phyloP scores from a whole-genome alignment of 2,888 invertebrate genomes.

The Sepioteuthis lessoniana region DNA sequence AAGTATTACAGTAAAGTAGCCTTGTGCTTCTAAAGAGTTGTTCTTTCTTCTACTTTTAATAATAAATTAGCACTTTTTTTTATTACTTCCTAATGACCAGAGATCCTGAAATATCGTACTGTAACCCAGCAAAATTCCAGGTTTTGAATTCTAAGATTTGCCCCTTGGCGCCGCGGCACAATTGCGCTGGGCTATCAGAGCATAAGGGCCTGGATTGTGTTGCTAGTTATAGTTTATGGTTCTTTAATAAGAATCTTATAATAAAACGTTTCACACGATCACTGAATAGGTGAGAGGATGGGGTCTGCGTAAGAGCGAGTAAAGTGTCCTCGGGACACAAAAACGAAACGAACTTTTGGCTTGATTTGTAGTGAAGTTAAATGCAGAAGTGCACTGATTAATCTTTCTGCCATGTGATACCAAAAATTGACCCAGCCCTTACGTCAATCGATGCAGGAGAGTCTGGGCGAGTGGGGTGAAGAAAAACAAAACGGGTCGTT shows the following conservation, averaged over 20 bases:
- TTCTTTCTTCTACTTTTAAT: neutral
- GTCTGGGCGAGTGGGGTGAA: neutral
- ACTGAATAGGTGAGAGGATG: too few species aligned
- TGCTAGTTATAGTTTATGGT: slow-evolving; percentile 13
- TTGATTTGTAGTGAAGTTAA: neutral
- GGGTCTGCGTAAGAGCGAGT: neutral
- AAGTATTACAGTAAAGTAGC: neutral
- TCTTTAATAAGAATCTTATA: neutral
- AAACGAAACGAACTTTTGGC: neutral
- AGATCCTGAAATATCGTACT: neutral
- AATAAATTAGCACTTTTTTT: neutral
- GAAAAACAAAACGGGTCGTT: neutral
- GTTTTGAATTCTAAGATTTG: neutral
- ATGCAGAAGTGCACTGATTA: neutral
- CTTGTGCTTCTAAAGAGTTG: neutral
- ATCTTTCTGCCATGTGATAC: neutral
- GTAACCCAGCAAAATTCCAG: neutral
- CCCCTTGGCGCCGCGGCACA: neutral
- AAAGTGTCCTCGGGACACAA: neutral
- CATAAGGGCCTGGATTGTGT: neutral
- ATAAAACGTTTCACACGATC: neutral
- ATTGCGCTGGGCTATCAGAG: neutral
- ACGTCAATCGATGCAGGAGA: neutral
- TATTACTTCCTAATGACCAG: neutral
- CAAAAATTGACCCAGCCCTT: neutral